Evolutionary conservation across 2,113 vertebrate species (phyloP), one percentile per base, ranked within the genome.

Genomic region (Zapus hudsonius): DNA sequence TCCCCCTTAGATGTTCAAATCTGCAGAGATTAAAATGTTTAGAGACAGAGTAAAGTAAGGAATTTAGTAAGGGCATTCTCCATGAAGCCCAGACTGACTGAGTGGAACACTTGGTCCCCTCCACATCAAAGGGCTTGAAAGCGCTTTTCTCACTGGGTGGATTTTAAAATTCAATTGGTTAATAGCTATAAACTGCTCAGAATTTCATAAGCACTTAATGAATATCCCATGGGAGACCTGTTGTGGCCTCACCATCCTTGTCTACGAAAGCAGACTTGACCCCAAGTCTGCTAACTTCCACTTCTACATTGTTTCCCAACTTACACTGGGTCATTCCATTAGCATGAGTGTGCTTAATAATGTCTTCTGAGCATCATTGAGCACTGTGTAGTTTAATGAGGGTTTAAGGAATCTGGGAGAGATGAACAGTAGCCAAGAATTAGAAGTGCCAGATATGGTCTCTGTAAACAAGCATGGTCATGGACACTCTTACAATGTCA

Each of bases 81-180:
- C 61, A 12, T 33, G 69, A 83, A 74, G 13, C n/a, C n/a, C 59
- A 74, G 22, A 5, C 31, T 20, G 72, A 29, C 40, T 15, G 55
- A 25, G 9, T 8, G 31, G 4, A 5, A 12, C 7, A 36, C 10
- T 70, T 23, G 10, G 17, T 16, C n/a, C 5, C n/a, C 22, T 22
- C 17, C 0, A 3, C 12, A 7, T 31, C 33, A n/a, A 7, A 6
- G 3, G 33, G 29, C 29, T 12, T 25, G 47, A 2, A 1, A 4
- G 27, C 9, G 0, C 36, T 8, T 15, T 67, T 59, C 59, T 78
- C 33, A 0, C 20, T n/a, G 38, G 6, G 61, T 22, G 29, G 29
- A 8, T 29, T 13, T 29, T 31, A 16, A 55, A 36, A 40, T 12
- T 15, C 5, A 6, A 0, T 33, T 12, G 27, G 7, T 4, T 23